These are phyloP conservation scores for Neofelis nebulosa DNA, from an alignment of 2,113 vertebrate species.

Conservation along the genomic window DNA sequence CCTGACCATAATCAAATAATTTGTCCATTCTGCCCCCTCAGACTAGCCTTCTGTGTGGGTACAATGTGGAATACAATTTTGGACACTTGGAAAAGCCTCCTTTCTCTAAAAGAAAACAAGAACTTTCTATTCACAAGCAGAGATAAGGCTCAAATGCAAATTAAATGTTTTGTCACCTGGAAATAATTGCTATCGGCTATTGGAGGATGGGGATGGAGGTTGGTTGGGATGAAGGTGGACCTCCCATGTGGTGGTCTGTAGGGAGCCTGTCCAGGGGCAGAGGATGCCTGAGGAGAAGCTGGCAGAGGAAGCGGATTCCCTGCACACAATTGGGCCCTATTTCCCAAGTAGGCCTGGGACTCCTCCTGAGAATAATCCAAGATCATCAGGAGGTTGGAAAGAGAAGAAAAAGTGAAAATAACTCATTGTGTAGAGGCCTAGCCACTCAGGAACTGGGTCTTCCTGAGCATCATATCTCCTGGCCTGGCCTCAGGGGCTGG, in stretches of 20 bases:
- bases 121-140: neutral
- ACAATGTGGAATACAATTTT: neutral
- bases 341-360: neutral
- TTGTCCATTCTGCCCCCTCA: neutral
- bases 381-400: neutral
- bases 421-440: neutral
- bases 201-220: neutral
- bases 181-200: neutral
- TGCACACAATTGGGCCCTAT: neutral
- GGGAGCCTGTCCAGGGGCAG: neutral
- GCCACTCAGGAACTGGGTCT: neutral
- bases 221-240: neutral
- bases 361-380: neutral
- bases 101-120: neutral
- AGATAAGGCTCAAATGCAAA: neutral
- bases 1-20: neutral
- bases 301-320: neutral
- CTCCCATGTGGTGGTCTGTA: neutral
- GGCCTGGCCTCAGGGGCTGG: neutral
- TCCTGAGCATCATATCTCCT: neutral
- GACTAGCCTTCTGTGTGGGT: neutral
- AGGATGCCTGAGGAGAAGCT: neutral
- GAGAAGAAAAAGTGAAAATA: neutral
- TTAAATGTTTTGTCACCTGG: neutral
- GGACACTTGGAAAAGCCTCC: neutral